These are phyloP conservation scores for Cheilosia pagana DNA, from an alignment of 2,888 invertebrate species.

Conservation along the genomic window DNA sequence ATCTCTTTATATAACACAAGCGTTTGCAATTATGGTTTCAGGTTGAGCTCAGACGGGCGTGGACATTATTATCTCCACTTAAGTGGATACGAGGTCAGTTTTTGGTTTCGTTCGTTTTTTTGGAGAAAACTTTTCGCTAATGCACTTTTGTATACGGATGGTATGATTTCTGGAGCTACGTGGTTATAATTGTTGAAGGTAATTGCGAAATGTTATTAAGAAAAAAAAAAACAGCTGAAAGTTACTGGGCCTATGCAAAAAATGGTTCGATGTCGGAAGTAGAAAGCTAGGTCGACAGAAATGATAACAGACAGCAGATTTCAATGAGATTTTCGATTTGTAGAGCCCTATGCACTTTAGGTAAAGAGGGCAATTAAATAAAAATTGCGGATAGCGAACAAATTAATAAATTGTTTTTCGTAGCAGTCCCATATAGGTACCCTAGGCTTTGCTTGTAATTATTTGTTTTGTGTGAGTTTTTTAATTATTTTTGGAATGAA, in stretches of 20 bases:
- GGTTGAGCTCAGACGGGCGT: constrained; percentile 27
- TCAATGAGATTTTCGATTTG: too few species aligned
- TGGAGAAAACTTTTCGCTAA: constrained; percentile 47
- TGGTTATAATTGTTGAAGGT: constrained; percentile 37
- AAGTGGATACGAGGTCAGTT: constrained; percentile 30
- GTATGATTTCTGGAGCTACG: constrained; percentile 45
- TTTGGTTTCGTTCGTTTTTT: too few species aligned
- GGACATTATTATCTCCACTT: constrained; percentile 51
- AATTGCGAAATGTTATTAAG: constrained; percentile 1
- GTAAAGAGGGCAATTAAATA: too few species aligned
- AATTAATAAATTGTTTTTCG: too few species aligned
- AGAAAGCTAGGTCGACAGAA: background rate
- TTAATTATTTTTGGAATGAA: too few species aligned
- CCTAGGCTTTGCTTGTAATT: too few species aligned
- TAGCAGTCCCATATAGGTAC: too few species aligned
- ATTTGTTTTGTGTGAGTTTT: too few species aligned
- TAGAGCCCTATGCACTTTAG: too few species aligned
- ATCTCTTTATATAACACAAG: constrained; percentile 42
- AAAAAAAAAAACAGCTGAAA: background rate
- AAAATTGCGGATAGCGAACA: too few species aligned
- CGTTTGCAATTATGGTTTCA: constrained; percentile 46
- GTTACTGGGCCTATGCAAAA: background rate
- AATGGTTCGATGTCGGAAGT: background rate
- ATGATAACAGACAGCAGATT: background rate
- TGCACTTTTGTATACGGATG: constrained; percentile 44